These are phyloP conservation scores for Bilobella aurantiaca DNA, from an alignment of 1,140 invertebrate species.

Conservation along the genomic window DNA sequence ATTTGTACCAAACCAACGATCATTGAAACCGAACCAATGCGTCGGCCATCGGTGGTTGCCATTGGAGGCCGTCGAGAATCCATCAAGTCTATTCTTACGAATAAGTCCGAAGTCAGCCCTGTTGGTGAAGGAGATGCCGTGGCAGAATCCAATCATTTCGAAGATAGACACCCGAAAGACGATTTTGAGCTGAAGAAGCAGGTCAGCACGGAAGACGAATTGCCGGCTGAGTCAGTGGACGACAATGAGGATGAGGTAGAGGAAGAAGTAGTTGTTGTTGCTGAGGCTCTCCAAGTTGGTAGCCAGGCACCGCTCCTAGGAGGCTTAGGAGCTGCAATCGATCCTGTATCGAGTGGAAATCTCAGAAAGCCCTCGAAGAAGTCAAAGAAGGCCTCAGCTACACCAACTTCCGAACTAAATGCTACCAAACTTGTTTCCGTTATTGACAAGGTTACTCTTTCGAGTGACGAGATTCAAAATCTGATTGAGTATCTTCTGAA, in stretches of 20 bases:
- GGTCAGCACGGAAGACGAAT: conserved; percentile 10
- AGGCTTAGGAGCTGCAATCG: neutral
- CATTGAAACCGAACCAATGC: conserved; percentile 16
- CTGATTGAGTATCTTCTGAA: conserved; percentile 77
- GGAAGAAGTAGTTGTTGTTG: neutral
- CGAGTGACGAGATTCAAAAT: conserved; percentile 72
- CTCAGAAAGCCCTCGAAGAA: neutral
- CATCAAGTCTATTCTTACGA: conserved; percentile 53
- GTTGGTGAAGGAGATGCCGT: conserved; percentile 38
- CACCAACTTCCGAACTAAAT: conserved; percentile 5
- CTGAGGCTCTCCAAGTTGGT: neutral
- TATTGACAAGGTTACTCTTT: conserved; percentile 43
- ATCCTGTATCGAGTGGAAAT: neutral
- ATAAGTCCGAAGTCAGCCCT: conserved; percentile 50
- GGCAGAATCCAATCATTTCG: conserved; percentile 57
- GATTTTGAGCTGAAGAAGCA: conserved; percentile 54
- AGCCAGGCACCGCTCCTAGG: neutral
- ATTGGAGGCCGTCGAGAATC: conserved; percentile 37
- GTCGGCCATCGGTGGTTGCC: neutral
- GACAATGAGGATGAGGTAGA: conserved; percentile 2
- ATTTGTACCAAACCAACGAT: conserved; percentile 32
- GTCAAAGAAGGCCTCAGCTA: conserved; percentile 1
- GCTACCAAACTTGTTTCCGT: conserved; percentile 16
- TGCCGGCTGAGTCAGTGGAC: neutral
- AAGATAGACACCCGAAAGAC: conserved; percentile 65